Base-by-base conservation (phyloP, 2,797 vertebrate genomes). In the Xyrichtys novacula region DNA sequence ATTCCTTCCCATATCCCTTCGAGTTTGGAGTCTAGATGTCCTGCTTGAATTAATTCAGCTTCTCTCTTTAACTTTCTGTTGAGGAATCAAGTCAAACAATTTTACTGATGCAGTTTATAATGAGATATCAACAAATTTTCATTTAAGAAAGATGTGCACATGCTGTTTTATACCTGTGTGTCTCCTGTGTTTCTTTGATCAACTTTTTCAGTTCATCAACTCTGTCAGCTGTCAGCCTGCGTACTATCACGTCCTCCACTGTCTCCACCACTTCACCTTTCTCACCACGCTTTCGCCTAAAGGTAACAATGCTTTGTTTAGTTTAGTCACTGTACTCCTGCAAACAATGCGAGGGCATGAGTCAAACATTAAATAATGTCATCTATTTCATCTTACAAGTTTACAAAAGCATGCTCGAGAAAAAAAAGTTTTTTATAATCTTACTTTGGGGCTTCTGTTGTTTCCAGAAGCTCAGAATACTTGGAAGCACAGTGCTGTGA, bases 241-340 rank as follows among this genome's bases (percentile, higher is more conserved):
- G 92, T 23, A 98, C 97, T 66, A 99, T 99, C 74, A 99, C 96
- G 69, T 99, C 97, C 90, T 98, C 97, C 81, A 97, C 96, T 0
- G 97, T 98, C 93, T 98, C 97, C 26, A 98, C 97, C 86, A 97
- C 96, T 81, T 98, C 97, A 46, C 97, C 97, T 57, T 96, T 96
- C 84, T 98, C 97, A 8, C 97, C 97, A 5, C 97, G 95, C 85
- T 99, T 99, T 77, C 97, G 95, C 75, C 97, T 99, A 77, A 20
- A 29, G 47, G 70, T 23, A 65, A 80, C 46, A 75, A 63, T 7
- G 9, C 17, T 39, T 31, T 28, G 17, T 15, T 47, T 44, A 32
- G n/a, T 43, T 7, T 15, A 48, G 14, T 15, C 6, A n/a, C 6
- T 15, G 5, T n/a, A 52, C 20, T 25, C 15, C 25, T 36, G 36